Base-by-base conservation (phyloP, 2,888 invertebrate genomes). In the Brachynemurus nebulosus region DNA sequence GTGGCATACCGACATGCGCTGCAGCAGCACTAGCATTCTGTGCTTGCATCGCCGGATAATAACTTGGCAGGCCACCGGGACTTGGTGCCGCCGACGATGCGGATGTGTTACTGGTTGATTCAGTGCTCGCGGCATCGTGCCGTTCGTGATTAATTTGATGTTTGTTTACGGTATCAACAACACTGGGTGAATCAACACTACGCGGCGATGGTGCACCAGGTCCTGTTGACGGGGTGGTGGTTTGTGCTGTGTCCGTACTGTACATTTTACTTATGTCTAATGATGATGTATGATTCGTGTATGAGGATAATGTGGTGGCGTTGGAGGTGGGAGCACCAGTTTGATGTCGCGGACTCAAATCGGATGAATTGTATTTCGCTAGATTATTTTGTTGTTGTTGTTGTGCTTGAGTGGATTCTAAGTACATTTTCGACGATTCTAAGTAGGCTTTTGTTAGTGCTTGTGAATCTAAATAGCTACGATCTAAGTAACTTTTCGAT, bases 361-460 rank as follows among this genome's bases (percentile, higher is more conserved):
- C 51, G 36, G 63, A 61, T 6, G 57, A 54, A 49, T 59, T 61
- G 52, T 65, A 66, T 47, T 66, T 64, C 35, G 62, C 61, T n/a
- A n/a, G n/a, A n/a, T n/a, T n/a, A n/a, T n/a, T n/a, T n/a, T n/a
- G n/a, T n/a, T n/a, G n/a, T n/a, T n/a, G n/a, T n/a, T n/a, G n/a
- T 14, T 39, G 18, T 2, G n/a, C 16, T 30, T 30, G 30, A 4
- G 18, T 42, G n/a, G 44, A 44, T 54, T 81, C 80, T 78, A 80
- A 80, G 63, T 81, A 82, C 70, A 81, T 76, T 55, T 74, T 74
- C n/a, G 73, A 72, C 17, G 72, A 71, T 55, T 75, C 74, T 55
- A 75, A 72, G 62, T 82, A 83, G 1, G 81, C 81, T 59, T 83
- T 83, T 56, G 78, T 77, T 9, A 79, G 64, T 6, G 81, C 79